Evolutionary conservation across 1,140 invertebrate species (phyloP).

Genomic region (Drosophila sproati): DNA sequence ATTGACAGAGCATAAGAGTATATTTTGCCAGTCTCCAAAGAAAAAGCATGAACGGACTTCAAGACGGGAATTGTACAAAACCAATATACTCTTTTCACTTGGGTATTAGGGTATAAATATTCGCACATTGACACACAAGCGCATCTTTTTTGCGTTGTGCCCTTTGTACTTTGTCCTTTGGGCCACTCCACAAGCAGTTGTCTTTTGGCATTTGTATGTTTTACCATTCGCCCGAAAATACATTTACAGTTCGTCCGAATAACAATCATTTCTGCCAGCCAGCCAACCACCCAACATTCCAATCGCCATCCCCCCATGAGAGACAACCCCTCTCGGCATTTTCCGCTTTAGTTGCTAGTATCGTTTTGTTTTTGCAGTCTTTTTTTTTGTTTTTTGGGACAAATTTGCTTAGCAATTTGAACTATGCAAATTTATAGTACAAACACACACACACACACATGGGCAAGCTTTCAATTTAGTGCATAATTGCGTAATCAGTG

Average conservation of each 20-base stretch:
- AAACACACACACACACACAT: slow-evolving; percentile 1
- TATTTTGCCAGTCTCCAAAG: no score
- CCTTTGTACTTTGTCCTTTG: neutral
- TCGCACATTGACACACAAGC: no score
- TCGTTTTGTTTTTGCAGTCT: slow-evolving; percentile 30
- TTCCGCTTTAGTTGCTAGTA: neutral
- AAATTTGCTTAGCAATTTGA: slow-evolving; percentile 40
- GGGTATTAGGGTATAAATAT: no score
- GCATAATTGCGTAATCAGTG: slow-evolving; percentile 56
- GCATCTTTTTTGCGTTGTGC: no score
- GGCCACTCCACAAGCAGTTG: slow-evolving; percentile 12
- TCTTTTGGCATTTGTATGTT: slow-evolving; percentile 30
- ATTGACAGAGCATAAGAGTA: no score
- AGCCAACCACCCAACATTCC: slow-evolving; percentile 4
- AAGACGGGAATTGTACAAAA: no score
- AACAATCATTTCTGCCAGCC: slow-evolving; percentile 33
- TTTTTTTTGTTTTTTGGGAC: slow-evolving; percentile 27
- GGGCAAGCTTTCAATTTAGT: slow-evolving; percentile 49
- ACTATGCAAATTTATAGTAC: slow-evolving; percentile 26
- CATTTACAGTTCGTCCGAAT: slow-evolving; percentile 30
- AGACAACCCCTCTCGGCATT: neutral
- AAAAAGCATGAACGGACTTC: no score
- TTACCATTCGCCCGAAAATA: slow-evolving; percentile 27
- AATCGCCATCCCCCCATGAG: neutral
- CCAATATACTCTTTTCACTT: no score